phyloP scores from a whole-genome alignment of 1,140 invertebrate genomes.

The Chrysoperla carnea region DNA sequence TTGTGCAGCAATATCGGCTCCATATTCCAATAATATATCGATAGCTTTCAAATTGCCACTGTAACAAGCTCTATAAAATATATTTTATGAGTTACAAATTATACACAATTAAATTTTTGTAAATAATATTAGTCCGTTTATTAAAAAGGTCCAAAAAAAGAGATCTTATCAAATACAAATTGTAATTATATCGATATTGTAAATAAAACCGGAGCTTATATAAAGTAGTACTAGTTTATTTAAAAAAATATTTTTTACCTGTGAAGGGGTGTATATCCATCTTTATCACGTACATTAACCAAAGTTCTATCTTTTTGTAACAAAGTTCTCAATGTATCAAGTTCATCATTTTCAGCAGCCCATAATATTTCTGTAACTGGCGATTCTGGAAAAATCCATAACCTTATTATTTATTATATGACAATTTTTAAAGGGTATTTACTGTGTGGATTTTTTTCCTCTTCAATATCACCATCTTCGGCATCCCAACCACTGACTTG shows the following conservation, averaged over 20 bases:
- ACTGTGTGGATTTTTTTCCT: constrained; percentile 40
- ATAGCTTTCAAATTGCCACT: constrained; percentile 65
- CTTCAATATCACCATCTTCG: constrained; percentile 35
- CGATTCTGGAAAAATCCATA: constrained; percentile 31
- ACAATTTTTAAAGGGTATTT: constrained; percentile 1
- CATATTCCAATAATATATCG: constrained; percentile 51
- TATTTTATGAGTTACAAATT: constrained; percentile 1
- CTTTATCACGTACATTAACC: constrained; percentile 55
- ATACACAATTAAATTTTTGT: neutral
- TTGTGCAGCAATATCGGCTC: constrained; percentile 52
- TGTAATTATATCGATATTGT: too few relatives aligned
- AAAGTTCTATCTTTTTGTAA: constrained; percentile 39
- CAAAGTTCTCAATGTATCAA: constrained; percentile 43
- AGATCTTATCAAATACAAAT: too few relatives aligned
- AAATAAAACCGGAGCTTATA: too few relatives aligned
- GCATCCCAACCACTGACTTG: constrained; percentile 44
- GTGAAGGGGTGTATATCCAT: constrained; percentile 83
- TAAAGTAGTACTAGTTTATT: too few relatives aligned
- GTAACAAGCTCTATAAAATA: constrained; percentile 66
- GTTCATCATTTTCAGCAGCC: constrained; percentile 66
- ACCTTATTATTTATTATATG: neutral
- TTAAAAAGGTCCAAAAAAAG: neutral
- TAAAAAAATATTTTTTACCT: constrained; percentile 9
- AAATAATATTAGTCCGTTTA: too few relatives aligned
- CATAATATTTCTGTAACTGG: constrained; percentile 50